Evolutionary conservation across 2,113 vertebrate species (phyloP).

Genomic region (Pholis gunnellus): DNA sequence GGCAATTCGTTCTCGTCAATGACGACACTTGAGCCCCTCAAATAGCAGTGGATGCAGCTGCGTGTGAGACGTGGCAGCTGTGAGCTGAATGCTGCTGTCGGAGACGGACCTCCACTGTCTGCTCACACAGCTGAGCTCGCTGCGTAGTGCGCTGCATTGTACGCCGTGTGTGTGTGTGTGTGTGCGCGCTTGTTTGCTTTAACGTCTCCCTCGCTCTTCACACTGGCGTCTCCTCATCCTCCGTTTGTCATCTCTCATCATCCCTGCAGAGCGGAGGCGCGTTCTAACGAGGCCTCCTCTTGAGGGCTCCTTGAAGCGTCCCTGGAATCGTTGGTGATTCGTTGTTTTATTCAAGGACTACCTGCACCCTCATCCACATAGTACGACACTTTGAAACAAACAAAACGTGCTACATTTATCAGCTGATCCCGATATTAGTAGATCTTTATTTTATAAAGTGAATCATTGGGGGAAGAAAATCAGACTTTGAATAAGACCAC

Average conservation of each 20-base stretch:
- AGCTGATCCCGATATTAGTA: neutral
- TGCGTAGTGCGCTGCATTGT: conserved; percentile 17
- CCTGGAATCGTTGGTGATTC: conserved; percentile 15
- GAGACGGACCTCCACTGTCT: conserved; percentile 33
- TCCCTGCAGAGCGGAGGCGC: neutral
- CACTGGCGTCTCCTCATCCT: neutral
- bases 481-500: too few species aligned
- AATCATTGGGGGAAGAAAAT: neutral
- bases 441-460: neutral
- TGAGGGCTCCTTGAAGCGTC: neutral
- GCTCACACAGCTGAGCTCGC: conserved; percentile 56
- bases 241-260: conserved; percentile 32
- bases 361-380: neutral
- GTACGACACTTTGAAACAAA: neutral
- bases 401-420: neutral
- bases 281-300: neutral
- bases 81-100: conserved; percentile 45
- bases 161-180: neutral
- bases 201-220: neutral
- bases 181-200: neutral
- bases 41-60: conserved; percentile 33
- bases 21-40: conserved; percentile 24
- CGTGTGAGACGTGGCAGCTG: conserved; percentile 56
- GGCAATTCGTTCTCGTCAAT: neutral
- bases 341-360: conserved; percentile 33